Percentiles rank a stretch among this genome's conserved stretches.
phyloP scores from a whole-genome alignment of 30 jellyfish, hydroid and myxozoan species.

The Hydractinia symbiolongicarpus region DNA sequence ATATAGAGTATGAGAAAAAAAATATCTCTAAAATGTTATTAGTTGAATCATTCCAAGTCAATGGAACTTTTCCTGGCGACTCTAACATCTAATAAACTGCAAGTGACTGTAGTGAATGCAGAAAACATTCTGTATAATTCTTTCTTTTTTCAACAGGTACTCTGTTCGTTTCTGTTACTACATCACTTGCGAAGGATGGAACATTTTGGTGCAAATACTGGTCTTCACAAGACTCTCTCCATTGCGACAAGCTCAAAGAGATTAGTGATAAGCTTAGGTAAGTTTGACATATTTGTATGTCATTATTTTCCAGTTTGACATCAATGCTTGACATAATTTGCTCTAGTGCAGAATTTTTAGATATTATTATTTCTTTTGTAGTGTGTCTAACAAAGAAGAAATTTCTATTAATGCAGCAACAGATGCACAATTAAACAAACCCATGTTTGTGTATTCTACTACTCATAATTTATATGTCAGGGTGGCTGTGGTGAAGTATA shows the following conservation, averaged over 20 bases:
- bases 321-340: neutral
- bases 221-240: neutral
- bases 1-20: no score
- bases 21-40: no score
- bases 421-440: neutral
- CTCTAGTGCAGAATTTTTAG: neutral
- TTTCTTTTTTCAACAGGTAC: neutral
- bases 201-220: slow-evolving; percentile 16
- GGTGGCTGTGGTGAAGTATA: neutral
- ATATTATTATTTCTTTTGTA: neutral
- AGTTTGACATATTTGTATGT: neutral
- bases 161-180: slow-evolving; percentile 9
- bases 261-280: slow-evolving; percentile 17
- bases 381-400: slow-evolving; percentile 7
- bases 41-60: no score
- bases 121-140: neutral
- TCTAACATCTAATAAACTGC: no score
- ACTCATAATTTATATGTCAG: neutral
- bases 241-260: neutral
- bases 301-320: neutral
- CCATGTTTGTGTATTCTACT: slow-evolving; percentile 6
- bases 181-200: slow-evolving; percentile 13
- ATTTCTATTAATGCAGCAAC: neutral
- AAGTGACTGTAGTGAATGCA: no score
- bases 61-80: no score